Base-by-base conservation (phyloP, 2,888 invertebrate species). In the Aspidiotus rigidus region DNA sequence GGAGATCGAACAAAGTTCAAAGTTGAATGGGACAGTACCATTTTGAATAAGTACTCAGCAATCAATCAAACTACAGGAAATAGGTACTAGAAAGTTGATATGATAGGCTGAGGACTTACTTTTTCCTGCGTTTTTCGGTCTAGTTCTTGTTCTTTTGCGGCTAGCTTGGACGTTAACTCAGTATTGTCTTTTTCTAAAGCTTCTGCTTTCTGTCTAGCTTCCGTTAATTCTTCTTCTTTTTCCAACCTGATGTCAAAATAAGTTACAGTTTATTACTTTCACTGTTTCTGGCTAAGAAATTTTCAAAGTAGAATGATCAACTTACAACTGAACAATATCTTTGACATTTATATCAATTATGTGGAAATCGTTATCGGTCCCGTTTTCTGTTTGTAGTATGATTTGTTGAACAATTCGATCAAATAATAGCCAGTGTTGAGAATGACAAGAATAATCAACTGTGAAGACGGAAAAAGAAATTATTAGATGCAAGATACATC, bases 351-450 rank as follows among this genome's bases (percentile, higher is more conserved):
- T 92, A 71, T 90, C 86, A 39, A 94, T 82, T 0, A 93, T 90
- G 0, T 90, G 84, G 13, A 90, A 85, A 76, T 95, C 95, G 6
- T 91, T 91, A 77, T 95, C 89, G 75, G 86, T 85, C 1, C 81
- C 82, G 72, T 42, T 77, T 75, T 87, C 85, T 9, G 83, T 87
- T 79, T 96, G 96, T 62, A 96, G 80, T 61, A 93, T 88, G 41
- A 97, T 85, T 79, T 98, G 97, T 78, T 98, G 97, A 17, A 91
- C 87, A 71, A 98, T 88, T 72, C 96, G 86, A 79, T 97, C 97
- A 77, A 97, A 86, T 69, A 98, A 83, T 49, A 94, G 79, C 96
- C 97, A 98, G 77, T 95, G 90, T 76, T 94, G 93, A 0, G 90
- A 87, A 78, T 90, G 87, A 11, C 90, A 86, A 73, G 89, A 90